Conservation (phyloP, 2,888 invertebrate genomes). For the Carpatolechia fugitivella region DNA sequence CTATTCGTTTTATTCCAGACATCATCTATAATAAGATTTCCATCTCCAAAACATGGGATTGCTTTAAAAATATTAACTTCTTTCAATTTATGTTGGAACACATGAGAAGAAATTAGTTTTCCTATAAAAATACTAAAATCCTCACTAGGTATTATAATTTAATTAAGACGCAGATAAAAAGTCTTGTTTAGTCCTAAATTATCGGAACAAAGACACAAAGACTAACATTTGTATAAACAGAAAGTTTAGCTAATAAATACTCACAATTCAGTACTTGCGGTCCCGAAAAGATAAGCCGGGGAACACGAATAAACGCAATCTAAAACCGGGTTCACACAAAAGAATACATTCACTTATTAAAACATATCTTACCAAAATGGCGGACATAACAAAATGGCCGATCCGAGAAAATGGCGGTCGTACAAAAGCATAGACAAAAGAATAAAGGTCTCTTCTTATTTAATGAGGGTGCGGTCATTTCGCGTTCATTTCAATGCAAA, state of each 20-base stretch:
- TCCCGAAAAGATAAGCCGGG: constrained; percentile 14
- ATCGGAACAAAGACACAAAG: neutral
- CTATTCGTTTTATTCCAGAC: constrained; percentile 51
- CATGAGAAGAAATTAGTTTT: too few relatives aligned
- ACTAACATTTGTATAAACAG: neutral
- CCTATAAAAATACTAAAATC: too few relatives aligned
- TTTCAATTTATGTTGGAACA: too few relatives aligned
- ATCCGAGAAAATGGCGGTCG: constrained; percentile 44
- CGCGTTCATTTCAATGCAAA: constrained; percentile 73
- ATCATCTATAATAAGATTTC: constrained; percentile 28
- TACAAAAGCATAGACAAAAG: constrained; percentile 63
- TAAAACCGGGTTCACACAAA: constrained; percentile 30
- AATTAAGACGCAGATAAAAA: too few relatives aligned
- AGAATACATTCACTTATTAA: constrained; percentile 40
- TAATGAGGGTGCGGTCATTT: constrained; percentile 72
- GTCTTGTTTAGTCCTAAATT: too few relatives aligned
- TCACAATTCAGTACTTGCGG: neutral
- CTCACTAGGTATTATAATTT: too few relatives aligned
- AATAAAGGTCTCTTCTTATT: constrained; percentile 57
- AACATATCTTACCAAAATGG: constrained; percentile 55
- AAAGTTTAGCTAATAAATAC: neutral
- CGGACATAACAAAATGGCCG: constrained; percentile 53
- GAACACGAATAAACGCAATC: constrained; percentile 13
- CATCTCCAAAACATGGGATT: too few relatives aligned
- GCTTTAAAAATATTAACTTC: too few relatives aligned